Percentiles rank a stretch among this genome's conserved stretches.
phyloP scores from a whole-genome alignment of 2,888 invertebrate genomes.

The Polydrusus pterygomalis region DNA sequence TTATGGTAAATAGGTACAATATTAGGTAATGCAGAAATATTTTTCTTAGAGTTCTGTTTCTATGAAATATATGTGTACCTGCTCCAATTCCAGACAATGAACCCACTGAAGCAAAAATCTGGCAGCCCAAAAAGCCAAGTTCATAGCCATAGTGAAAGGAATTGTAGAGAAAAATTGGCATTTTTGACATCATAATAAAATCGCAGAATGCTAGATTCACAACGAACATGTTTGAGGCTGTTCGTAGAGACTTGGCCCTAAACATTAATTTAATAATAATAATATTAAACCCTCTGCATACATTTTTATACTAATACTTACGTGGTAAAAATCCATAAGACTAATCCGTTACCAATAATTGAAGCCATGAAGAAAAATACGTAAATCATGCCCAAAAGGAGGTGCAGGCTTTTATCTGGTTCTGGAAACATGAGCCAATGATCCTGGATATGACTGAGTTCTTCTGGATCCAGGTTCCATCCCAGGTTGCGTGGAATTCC shows the following conservation, averaged over 20 bases:
- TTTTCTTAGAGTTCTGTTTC: no score
- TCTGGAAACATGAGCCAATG: conserved; percentile 89
- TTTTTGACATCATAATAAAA: conserved; percentile 91
- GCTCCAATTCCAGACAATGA: conserved; percentile 78
- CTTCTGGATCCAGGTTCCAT: conserved; percentile 86
- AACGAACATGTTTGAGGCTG: conserved; percentile 89
- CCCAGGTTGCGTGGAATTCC: conserved; percentile 72
- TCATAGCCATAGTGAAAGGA: conserved; percentile 87
- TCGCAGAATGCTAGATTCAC: conserved; percentile 88
- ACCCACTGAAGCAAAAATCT: conserved; percentile 85
- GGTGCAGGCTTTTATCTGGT: conserved; percentile 88
- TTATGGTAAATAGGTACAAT: no score
- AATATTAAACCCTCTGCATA: no score
- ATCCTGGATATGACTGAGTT: conserved; percentile 84
- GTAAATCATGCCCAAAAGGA: conserved; percentile 85
- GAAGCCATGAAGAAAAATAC: conserved; percentile 81
- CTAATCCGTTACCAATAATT: conserved; percentile 87
- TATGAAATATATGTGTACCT: conserved; percentile 25
- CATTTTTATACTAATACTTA: conserved; percentile 67
- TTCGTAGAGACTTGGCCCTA: conserved; percentile 82
- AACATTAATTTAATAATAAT: no score
- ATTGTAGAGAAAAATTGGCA: conserved; percentile 90
- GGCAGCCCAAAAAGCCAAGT: conserved; percentile 83
- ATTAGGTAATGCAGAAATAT: no score
- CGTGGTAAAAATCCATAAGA: conserved; percentile 89